Evolutionary conservation across 2,113 vertebrate genomes (phyloP).

Genomic region (Rhegmatorhina hoffmannsi): DNA sequence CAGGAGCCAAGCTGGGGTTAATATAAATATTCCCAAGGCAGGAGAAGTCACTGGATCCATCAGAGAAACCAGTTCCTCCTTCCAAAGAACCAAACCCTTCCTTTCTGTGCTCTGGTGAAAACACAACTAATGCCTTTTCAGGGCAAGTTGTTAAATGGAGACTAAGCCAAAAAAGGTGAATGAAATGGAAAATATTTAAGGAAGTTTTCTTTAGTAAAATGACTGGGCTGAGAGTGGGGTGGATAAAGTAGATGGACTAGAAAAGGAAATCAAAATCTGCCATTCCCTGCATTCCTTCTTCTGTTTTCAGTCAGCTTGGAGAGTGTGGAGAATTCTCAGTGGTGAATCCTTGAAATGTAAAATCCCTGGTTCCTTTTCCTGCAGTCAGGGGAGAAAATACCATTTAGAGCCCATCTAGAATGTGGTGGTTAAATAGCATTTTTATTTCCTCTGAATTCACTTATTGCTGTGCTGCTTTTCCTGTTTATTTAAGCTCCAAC

Average conservation of each 20-base stretch:
- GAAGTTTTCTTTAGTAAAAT: not conserved
- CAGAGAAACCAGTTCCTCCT: not conserved
- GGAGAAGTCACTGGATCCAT: not conserved
- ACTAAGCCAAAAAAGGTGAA: not conserved
- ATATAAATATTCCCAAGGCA: not conserved
- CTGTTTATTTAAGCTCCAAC: not conserved
- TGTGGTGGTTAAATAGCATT: not conserved
- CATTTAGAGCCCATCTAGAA: not conserved
- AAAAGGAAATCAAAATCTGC: not conserved
- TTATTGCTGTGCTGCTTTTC: conserved; percentile 18
- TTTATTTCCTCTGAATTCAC: not conserved
- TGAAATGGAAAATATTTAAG: conserved; percentile 20
- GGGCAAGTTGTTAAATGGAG: not conserved
- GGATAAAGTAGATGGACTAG: not conserved
- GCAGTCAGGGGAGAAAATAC: not conserved
- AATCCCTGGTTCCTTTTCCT: not conserved
- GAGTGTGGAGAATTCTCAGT: not conserved
- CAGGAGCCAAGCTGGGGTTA: not conserved
- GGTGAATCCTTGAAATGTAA: not conserved
- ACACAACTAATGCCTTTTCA: not conserved
- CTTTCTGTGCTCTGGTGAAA: not conserved
- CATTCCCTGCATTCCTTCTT: not conserved
- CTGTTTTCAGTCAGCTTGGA: not conserved
- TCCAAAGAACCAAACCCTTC: not conserved
- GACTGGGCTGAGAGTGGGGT: not conserved